These are phyloP conservation scores for Bombus confusus DNA, from an alignment of 1,140 invertebrate genomes.

Conservation along the genomic window DNA sequence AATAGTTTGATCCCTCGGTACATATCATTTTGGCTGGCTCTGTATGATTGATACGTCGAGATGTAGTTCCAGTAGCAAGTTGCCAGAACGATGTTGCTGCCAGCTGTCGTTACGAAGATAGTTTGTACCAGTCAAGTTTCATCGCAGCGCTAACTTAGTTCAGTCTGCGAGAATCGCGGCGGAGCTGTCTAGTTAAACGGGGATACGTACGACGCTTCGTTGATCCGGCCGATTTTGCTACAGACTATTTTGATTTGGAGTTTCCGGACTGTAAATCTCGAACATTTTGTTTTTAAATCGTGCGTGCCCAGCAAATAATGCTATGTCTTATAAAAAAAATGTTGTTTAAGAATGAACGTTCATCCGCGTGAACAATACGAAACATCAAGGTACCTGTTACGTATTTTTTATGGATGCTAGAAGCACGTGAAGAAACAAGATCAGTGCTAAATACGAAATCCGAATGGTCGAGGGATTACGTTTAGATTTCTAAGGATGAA, in stretches of 20 bases:
- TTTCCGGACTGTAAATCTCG: not conserved
- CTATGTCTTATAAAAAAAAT: too few relatives aligned
- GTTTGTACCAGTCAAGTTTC: slow-evolving; percentile 73
- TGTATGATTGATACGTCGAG: slow-evolving; percentile 60
- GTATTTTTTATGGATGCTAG: too few relatives aligned
- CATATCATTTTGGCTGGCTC: slow-evolving; percentile 28
- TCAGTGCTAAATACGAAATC: not conserved
- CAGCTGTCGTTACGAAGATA: slow-evolving; percentile 67
- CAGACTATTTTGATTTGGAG: not conserved
- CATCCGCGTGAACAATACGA: too few relatives aligned
- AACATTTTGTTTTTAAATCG: not conserved
- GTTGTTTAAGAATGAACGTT: too few relatives aligned
- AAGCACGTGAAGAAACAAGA: not conserved
- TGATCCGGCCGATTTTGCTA: slow-evolving; percentile 21
- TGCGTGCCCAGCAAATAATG: not conserved
- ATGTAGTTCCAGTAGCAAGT: slow-evolving; percentile 50
- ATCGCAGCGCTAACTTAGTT: slow-evolving; percentile 72
- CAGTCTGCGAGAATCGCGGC: slow-evolving; percentile 65
- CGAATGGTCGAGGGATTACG: not conserved
- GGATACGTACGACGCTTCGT: slow-evolving; percentile 34
- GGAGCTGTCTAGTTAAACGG: slow-evolving; percentile 55
- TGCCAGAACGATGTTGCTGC: slow-evolving; percentile 60
- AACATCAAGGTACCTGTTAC: too few relatives aligned
- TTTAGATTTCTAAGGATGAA: not conserved
- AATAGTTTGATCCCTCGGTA: slow-evolving; percentile 15